Evolutionary conservation across 2,113 vertebrate species (phyloP).

Genomic region (Rattus norvegicus): GRCr8 NC_086029.1:19092501-19093000

Average conservation of each 20-base stretch:
- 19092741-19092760: neutral
- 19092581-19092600: neutral
- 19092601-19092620: neutral
- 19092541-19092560: neutral
- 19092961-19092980: neutral
- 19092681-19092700: neutral
- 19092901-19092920: no score
- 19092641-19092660: neutral
- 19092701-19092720: neutral
- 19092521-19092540: neutral
- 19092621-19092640: neutral
- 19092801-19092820: neutral
- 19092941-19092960: neutral
- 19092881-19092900: no score
- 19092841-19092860: neutral
- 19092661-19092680: neutral
- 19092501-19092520: neutral
- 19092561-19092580: neutral
- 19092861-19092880: neutral
- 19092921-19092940: accelerated
- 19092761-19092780: neutral
- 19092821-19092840: no score
- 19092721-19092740: neutral
- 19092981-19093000: neutral
- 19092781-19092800: neutral